These are phyloP conservation scores for Eptesicus fuscus DNA, from an alignment of 2,113 vertebrate species.

Conservation along the genomic window DNA sequence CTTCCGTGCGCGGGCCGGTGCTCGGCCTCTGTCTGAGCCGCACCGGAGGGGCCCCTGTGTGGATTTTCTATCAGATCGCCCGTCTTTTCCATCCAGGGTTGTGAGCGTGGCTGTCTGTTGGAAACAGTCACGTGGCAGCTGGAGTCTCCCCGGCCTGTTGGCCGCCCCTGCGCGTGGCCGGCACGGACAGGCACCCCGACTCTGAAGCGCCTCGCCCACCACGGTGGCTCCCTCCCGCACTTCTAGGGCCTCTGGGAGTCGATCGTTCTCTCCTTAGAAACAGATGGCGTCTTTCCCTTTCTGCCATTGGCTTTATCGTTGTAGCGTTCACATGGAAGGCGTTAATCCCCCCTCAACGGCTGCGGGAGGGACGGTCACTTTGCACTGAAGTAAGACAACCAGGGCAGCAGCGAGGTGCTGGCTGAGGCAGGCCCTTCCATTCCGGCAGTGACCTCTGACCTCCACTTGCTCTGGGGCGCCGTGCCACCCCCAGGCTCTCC, in stretches of 20 bases:
- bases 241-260: not conserved
- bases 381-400: not conserved
- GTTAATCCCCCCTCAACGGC: not conserved
- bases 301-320: not conserved
- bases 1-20: too few relatives aligned
- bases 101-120: not conserved
- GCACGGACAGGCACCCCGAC: too few relatives aligned
- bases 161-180: not conserved
- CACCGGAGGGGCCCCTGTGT: too few relatives aligned
- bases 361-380: not conserved
- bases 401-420: fast-evolving
- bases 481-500: not conserved
- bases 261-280: not conserved
- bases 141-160: fast-evolving
- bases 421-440: not conserved
- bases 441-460: not conserved
- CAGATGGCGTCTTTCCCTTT: not conserved
- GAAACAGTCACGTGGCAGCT: fast-evolving
- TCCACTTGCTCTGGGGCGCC: not conserved
- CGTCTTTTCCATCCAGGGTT: not conserved
- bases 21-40: too few relatives aligned
- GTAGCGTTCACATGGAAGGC: not conserved
- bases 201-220: not conserved
- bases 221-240: not conserved
- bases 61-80: not conserved